Evolutionary conservation across 2,888 invertebrate species (phyloP).

Genomic region (Geophilus truncorum): DNA sequence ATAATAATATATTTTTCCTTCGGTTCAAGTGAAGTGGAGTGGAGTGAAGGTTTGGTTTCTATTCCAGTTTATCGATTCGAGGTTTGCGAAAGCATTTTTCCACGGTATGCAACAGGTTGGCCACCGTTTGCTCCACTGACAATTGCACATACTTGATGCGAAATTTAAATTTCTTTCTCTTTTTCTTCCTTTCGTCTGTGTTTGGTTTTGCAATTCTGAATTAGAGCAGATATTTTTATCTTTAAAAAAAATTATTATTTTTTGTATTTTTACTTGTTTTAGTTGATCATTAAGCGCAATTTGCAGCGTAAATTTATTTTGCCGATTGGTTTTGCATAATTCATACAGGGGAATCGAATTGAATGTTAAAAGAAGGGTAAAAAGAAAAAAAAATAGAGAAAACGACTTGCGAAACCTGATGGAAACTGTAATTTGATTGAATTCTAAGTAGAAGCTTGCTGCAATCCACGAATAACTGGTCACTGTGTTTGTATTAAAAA

Average conservation of each 20-base stretch:
- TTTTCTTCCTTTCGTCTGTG: neutral
- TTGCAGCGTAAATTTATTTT: neutral
- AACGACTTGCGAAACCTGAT: neutral
- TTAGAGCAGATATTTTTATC: neutral
- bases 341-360: neutral
- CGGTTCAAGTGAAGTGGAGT: neutral
- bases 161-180: neutral
- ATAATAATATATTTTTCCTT: slow-evolving; percentile 18
- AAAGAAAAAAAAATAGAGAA: neutral
- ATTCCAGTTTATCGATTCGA: slow-evolving; percentile 5
- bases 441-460: neutral
- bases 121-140: neutral
- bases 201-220: neutral
- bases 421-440: slow-evolving; percentile 5
- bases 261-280: neutral
- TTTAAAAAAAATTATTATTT: neutral
- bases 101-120: slow-evolving; percentile 9
- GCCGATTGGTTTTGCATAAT: neutral
- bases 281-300: neutral
- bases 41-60: neutral
- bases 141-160: neutral
- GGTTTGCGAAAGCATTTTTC: neutral
- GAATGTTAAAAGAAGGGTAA: no score
- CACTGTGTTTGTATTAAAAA: no score
- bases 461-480: neutral